Evolutionary conservation across 2,888 invertebrate genomes (phyloP), one percentile per base, ranked within the genome.

Genomic region (Chamaedrilus cognettii): DNA sequence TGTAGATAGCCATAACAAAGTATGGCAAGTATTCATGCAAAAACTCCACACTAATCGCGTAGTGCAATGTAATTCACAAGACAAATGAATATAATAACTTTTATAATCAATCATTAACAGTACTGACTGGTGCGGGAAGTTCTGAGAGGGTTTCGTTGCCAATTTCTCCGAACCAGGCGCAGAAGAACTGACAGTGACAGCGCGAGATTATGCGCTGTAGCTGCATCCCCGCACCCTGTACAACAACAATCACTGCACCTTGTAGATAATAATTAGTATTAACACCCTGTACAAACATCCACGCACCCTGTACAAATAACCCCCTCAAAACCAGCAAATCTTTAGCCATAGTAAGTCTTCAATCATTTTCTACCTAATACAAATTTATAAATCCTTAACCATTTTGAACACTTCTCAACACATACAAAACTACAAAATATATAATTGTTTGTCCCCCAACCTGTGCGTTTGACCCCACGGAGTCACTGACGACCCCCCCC

Each of bases 161-260:
- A 69, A 90, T 88, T 79, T 94, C 93, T 61, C 96, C 96, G 81
- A 94, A 96, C 70, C 92, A 91, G 62, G 93, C 94, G 83, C 96
- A 99, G 86, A 95, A 96, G 85, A 99, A 96, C 86, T 98, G 97
- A 85, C 98, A 99, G 80, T 93, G 93, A 86, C 99, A 98, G 1
- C 96, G 88, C 0, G 96, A 96, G 19, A 98, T 97, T 74, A 99
- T 98, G 66, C 99, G 88, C 86, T 99, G 98, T 28, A 99, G 86
- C 87, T 98, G 87, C 23, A 56, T 19, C 11, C 42, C 42, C 11
- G 11, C 42, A 11, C 42, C 42, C 42, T 42, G 19, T 19, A 42
- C 42, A 42, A 19, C 11, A 42, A 42, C n/a, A n/a, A n/a, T n/a
- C n/a, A n/a, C n/a, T n/a, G n/a, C n/a, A n/a, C n/a, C n/a, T n/a